Evolutionary conservation across 2,888 invertebrate species (phyloP), one percentile per base, ranked within the genome.

Genomic region (Spialia ferax): DNA sequence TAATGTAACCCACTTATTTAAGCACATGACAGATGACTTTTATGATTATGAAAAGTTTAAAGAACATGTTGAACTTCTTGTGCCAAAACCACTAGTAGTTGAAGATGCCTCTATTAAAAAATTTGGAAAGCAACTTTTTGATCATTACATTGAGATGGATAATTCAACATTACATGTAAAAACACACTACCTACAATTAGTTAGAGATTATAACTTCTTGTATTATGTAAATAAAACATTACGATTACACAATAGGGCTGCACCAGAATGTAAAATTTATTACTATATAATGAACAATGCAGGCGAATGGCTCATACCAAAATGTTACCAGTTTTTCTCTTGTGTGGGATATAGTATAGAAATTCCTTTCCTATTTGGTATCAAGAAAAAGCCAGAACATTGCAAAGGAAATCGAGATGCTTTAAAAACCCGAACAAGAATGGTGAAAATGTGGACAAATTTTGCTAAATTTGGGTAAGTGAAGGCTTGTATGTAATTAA

Each of bases 381-480:
- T 88, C 8, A 85, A 81, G 74, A 72, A 74, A 11, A 78, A 81
- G 13, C 69, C 69, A 23, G 74, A 75, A 6, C 68, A 77, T 26
- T 86, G 82, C 70, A 86, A 85, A 75, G 90, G 90, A 20, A 88
- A 85, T 71, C 77, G 86, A 63, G 89, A 92, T 73, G 88, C 89
- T 8, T 74, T 88, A 2, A 81, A 72, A 52, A 90, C 88, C 15
- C 85, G 88, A 71, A 83, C 75, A 22, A 84, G 87, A 78, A 83
- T 93, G 59, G 75, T 91, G 3, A 88, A 83, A 76, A 84, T 94
- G 88, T 94, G 94, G 93, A 93, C 93, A 0, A 94, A 94, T 75
- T 94, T 94, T 77, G 93, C 94, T 45, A 93, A 89, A 85, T 87
- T 83, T 74, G 89, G 94, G 94, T 94, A 83, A 79, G 80, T 69